These are phyloP conservation scores for Enteromius afrohamiltoni DNA, from an alignment of 2,797 vertebrate species.

Conservation along the genomic window DNA sequence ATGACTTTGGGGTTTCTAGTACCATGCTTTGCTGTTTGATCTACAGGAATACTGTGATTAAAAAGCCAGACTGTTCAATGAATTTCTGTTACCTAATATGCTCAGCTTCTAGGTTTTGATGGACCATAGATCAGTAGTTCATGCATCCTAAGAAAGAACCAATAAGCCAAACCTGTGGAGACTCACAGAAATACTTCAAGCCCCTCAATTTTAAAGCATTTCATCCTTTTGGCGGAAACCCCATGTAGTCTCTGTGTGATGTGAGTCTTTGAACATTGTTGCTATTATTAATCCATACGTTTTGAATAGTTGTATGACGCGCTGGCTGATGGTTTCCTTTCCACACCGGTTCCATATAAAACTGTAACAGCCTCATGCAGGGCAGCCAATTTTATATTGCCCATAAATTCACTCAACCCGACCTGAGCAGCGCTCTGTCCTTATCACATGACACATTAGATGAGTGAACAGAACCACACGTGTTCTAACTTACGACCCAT, in stretches of 20 bases:
- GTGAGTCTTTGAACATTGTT: slow-evolving; percentile 4
- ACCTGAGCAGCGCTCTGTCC: slow-evolving; percentile 15
- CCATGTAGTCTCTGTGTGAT: background rate
- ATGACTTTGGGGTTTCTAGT: background rate
- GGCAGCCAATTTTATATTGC: slow-evolving; percentile 39
- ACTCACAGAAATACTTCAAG: slow-evolving; percentile 20
- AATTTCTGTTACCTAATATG: background rate
- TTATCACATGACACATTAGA: slow-evolving; percentile 31
- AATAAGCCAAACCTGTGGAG: slow-evolving; percentile 31
- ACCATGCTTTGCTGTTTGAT: background rate
- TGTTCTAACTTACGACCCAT: slow-evolving; percentile 36
- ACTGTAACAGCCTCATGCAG: slow-evolving; percentile 17
- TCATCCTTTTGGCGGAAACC: background rate
- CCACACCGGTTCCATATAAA: slow-evolving; percentile 46
- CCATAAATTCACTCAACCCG: slow-evolving; percentile 27
- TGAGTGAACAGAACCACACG: background rate
- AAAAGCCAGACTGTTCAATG: slow-evolving; percentile 2
- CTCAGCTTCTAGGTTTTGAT: background rate
- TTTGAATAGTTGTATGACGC: slow-evolving; percentile 41
- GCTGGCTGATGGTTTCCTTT: slow-evolving; percentile 28
- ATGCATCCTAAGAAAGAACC: background rate
- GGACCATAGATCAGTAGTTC: slow-evolving; percentile 25
- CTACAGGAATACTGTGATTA: background rate
- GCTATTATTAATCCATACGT: slow-evolving; percentile 52
- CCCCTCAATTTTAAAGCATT: background rate